Evolutionary conservation across 2,113 vertebrate species (phyloP), one percentile per base, ranked within the genome.

Genomic region (Calypte anna): DNA sequence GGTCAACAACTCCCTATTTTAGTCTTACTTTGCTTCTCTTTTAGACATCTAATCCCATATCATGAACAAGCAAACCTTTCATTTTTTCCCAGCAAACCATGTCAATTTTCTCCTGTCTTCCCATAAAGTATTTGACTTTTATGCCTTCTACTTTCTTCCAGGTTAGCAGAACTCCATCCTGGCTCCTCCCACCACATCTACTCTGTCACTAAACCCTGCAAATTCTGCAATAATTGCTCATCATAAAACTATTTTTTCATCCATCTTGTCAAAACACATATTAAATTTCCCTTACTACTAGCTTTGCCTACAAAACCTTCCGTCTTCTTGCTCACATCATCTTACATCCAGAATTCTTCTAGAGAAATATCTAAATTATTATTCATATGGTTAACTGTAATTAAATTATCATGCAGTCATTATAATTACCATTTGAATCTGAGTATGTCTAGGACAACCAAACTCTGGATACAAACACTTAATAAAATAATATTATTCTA

Each of bases 391-490:
- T 82, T 91, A 76, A 68, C 36, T 61, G 58, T 50, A 94, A 94
- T 90, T 78, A 93, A 94, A 87, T 88, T 91, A 94, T 80, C 62
- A 73, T 28, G 24, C 25, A 61, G 30, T 64, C 91, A 67, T 75
- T 77, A 54, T 82, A 88, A 94, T 68, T 90, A 95, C 28, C 53
- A 54, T 92, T 95, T 81, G 40, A n/a, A 69, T 72, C 61, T 78
- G 20, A 86, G 53, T 36, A 92, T 61, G 18, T 91, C 43, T 78
- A 24, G 83, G 86, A 86, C 27, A 94, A 76, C 44, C 30, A 76
- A 86, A 70, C 30, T 36, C 36, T n/a, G 50, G 25, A 54, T 51
- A 92, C 36, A 74, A 92, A 95, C 44, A 81, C 6, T 68, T 92
- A 70, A 81, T 55, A 93, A 94, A 94, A 87, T 76, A 14, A 83